Conservation (phyloP, 2,888 invertebrate genomes). For the Amphiduros pacificus region DNA sequence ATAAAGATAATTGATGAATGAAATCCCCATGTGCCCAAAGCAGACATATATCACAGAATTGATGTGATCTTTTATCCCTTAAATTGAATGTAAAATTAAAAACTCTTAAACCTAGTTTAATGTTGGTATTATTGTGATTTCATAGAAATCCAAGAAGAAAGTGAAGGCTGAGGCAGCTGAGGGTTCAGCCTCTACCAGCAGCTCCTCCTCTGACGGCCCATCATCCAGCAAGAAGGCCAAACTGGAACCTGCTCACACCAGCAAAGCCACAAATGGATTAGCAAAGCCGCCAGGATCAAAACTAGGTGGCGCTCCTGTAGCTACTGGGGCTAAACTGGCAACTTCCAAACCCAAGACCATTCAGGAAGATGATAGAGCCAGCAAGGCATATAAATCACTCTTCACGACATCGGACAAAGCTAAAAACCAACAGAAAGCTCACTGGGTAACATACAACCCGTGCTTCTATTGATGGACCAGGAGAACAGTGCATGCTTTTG, state of each 20-base stretch:
- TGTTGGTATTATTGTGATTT: not conserved
- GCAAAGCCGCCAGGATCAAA: constrained; percentile 17
- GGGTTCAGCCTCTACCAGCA: not conserved
- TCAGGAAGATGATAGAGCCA: constrained; percentile 85
- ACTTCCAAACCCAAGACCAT: constrained; percentile 60
- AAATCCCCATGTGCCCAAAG: too few species aligned
- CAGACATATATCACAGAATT: too few species aligned
- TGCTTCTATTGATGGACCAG: constrained; percentile 56
- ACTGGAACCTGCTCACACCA: constrained; percentile 26
- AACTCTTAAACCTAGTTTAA: too few species aligned
- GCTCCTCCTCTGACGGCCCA: constrained; percentile 30
- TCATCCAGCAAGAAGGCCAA: constrained; percentile 64
- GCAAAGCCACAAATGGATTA: constrained; percentile 22
- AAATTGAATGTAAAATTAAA: too few species aligned
- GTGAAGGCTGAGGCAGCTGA: constrained; percentile 5
- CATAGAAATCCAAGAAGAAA: constrained; percentile 1
- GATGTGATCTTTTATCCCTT: too few species aligned
- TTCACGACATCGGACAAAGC: constrained; percentile 90
- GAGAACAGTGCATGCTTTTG: too few species aligned
- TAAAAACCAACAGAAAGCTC: constrained; percentile 82
- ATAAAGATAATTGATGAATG: too few species aligned
- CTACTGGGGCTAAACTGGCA: constrained; percentile 34
- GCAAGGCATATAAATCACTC: constrained; percentile 90
- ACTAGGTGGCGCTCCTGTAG: constrained; percentile 22
- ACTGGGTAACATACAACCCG: constrained; percentile 98